These are phyloP conservation scores for Dendroctonus valens DNA, from an alignment of 1,140 invertebrate genomes.

Conservation along the genomic window DNA sequence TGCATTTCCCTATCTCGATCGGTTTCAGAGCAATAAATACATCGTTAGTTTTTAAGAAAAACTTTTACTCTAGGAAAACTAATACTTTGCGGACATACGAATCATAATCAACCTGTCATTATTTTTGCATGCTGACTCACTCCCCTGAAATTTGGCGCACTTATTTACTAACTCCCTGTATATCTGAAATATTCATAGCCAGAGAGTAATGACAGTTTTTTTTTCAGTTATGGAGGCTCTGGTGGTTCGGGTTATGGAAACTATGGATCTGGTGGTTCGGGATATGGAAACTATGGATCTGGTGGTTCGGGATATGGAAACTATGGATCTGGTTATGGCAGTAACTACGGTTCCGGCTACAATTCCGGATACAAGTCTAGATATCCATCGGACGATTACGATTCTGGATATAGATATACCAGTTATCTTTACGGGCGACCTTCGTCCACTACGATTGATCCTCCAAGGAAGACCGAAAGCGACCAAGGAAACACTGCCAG, in stretches of 20 bases:
- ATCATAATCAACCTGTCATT: too few species aligned
- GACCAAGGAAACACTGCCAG: constrained; percentile 19
- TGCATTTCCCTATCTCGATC: too few species aligned
- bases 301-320: constrained; percentile 13
- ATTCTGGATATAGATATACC: constrained; percentile 25
- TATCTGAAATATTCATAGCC: not conserved
- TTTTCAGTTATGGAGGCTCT: not conserved
- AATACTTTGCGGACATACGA: too few species aligned
- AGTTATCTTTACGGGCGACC: constrained; percentile 35
- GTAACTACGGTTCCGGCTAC: constrained; percentile 7
- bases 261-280: not conserved
- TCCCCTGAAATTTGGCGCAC: too few species aligned
- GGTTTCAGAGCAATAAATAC: too few species aligned
- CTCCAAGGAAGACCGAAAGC: constrained; percentile 10
- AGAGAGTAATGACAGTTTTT: not conserved
- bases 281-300: constrained; percentile 4
- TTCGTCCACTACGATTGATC: constrained; percentile 30
- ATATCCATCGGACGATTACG: constrained; percentile 26
- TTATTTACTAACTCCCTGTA: too few species aligned
- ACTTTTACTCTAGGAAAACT: too few species aligned
- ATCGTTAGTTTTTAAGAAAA: too few species aligned
- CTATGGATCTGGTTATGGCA: constrained; percentile 2
- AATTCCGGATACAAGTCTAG: constrained; percentile 4
- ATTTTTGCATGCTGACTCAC: too few species aligned
- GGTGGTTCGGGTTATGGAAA: too few species aligned